Conservation (phyloP, 2,888 invertebrate genomes). For the Clepsis dumicolana region DNA sequence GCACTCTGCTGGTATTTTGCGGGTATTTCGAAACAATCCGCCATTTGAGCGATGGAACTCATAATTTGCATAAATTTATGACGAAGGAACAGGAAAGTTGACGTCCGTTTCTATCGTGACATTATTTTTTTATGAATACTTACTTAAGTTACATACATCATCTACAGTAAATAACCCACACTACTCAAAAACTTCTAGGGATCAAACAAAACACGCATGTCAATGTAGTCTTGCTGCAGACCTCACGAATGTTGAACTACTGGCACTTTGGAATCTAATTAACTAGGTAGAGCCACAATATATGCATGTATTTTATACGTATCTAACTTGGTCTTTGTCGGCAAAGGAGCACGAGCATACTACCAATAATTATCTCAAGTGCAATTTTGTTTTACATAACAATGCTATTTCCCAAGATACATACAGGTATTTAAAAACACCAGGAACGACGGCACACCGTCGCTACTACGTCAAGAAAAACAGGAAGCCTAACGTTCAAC, state of each 20-base stretch:
- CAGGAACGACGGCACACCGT: background rate
- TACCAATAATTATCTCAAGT: background rate
- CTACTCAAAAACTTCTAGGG: too few species aligned
- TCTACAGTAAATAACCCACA: background rate
- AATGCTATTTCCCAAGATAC: background rate
- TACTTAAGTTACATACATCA: too few species aligned
- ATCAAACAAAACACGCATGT: too few species aligned
- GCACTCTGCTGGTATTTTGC: constrained; percentile 51
- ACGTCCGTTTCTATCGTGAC: constrained; percentile 26
- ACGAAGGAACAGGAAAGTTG: constrained; percentile 48
- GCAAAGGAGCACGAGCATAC: background rate
- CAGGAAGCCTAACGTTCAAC: constrained; percentile 31
- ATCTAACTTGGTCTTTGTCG: background rate
- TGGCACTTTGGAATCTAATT: background rate
- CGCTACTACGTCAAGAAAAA: constrained; percentile 13
- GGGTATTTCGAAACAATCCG: constrained; percentile 58
- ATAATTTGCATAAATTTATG: constrained; percentile 63
- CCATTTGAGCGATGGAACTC: constrained; percentile 45
- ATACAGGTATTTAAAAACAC: constrained; percentile 11
- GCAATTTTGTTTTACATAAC: background rate
- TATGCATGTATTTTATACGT: background rate
- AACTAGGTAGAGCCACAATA: background rate
- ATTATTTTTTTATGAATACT: background rate
- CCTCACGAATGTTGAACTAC: background rate
- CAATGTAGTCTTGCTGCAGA: too few species aligned